Conservation (phyloP, 2,797 vertebrate genomes). For the Labroides dimidiatus region DNA sequence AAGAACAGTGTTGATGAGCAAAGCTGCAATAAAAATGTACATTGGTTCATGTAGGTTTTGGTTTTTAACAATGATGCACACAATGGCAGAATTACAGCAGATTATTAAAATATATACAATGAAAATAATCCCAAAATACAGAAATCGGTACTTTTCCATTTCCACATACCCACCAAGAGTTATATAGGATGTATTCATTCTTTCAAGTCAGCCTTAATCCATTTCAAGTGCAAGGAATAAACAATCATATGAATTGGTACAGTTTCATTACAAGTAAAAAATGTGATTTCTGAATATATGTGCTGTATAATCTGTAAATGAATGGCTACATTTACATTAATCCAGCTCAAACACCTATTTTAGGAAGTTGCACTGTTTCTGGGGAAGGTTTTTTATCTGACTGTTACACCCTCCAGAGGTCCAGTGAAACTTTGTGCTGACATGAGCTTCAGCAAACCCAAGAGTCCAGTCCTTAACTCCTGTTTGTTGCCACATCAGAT, state of each 20-base stretch:
- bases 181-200: conserved; percentile 35
- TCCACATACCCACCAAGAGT: conserved; percentile 46
- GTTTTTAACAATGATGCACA: conserved; percentile 47
- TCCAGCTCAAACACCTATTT: too few relatives aligned
- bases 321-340: too few relatives aligned
- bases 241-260: too few relatives aligned
- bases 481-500: too few relatives aligned
- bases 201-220: conserved; percentile 13
- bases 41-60: conserved; percentile 62
- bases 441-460: neutral
- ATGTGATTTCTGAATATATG: too few relatives aligned
- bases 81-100: conserved; percentile 41
- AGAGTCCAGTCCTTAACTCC: neutral
- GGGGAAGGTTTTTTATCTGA: neutral
- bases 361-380: too few relatives aligned
- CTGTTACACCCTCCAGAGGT: neutral
- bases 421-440: neutral
- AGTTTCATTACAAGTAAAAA: too few relatives aligned
- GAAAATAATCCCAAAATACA: conserved; percentile 53
- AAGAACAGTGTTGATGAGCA: conserved; percentile 47
- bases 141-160: conserved; percentile 34
- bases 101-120: conserved; percentile 50
- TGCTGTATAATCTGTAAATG: too few relatives aligned
- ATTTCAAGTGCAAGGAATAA: neutral
- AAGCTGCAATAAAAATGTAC: conserved; percentile 63